Conservation (phyloP, 2,113 vertebrate species). For the Dasyornis broadbenti region DNA sequence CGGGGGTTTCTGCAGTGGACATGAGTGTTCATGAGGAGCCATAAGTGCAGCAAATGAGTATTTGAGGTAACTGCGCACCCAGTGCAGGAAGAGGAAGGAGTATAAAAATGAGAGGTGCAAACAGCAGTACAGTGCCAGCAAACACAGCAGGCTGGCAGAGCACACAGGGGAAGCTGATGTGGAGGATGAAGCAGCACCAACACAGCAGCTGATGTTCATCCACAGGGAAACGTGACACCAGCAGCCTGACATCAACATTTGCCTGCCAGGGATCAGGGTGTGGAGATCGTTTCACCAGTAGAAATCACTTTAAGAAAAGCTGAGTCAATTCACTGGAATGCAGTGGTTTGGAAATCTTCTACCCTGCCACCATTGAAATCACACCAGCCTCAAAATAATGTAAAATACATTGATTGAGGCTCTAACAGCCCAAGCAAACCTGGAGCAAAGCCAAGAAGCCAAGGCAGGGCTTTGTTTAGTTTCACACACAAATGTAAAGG, state of each 20-base stretch:
- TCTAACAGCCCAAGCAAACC: not conserved
- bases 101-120: not conserved
- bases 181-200: not conserved
- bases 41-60: not conserved
- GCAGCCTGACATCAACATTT: not conserved
- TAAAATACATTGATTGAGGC: not conserved
- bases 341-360: not conserved
- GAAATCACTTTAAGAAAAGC: not conserved
- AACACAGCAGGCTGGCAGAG: not conserved
- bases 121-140: not conserved
- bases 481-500: not conserved
- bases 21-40: not conserved
- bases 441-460: not conserved
- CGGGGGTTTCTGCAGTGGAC: not conserved
- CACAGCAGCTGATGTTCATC: not conserved
- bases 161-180: rapidly evolving
- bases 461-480: not conserved
- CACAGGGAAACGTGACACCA: not conserved
- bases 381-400: not conserved
- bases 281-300: not conserved
- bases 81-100: not conserved
- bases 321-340: not conserved
- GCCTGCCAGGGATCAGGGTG: not conserved
- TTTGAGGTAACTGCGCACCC: not conserved
- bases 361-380: not conserved